Evolutionary conservation across 2,113 vertebrate genomes (phyloP), one percentile per base, ranked within the genome.

Genomic region (Melanotaenia duboulayi): DNA sequence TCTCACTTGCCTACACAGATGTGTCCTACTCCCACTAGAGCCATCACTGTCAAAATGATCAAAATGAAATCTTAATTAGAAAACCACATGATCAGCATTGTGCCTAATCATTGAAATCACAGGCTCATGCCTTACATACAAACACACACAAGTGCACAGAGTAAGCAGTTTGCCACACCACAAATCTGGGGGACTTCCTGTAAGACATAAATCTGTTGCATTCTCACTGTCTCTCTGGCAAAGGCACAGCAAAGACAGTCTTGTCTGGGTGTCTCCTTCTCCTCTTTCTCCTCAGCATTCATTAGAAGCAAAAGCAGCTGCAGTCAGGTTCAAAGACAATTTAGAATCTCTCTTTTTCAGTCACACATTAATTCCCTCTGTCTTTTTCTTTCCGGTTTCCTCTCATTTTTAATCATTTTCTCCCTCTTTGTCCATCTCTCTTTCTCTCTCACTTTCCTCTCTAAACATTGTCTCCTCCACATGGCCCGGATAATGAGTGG

Each of bases 381-480:
- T 85, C 78, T 70, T 84, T 83, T 76, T 75, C 51, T 74, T 69
- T 69, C 65, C 44, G 59, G 23, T 78, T 71, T 68, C 63, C 69
- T 60, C 80, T 71, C n/a, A 14, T 80, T 87, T 83, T 74, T 66
- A 71, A 59, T 62, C 63, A 46, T 76, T 78, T 68, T 55, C 71
- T 71, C 69, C 42, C 44, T 46, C 62, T 22, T 56, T 65, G 40
- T 75, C 74, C 81, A 60, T 67, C 74, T 54, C 61, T 39, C 83
- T 44, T 65, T 37, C 60, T 62, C 64, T 74, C 52, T 54, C 19
- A n/a, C 59, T 56, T 49, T 48, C 74, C 81, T 84, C 81, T 83
- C 80, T 84, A 90, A 92, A 93, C 87, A 90, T 86, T 69, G 88
- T 92, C 84, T 91, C 86, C 77, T 90, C 87, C 90, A 88, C 86